A percentile compares a stretch with the other conserved stretches of the same genome.
phyloP scores from a whole-genome alignment of 2,888 invertebrate genomes.

The Cephus rjabovi region DNA sequence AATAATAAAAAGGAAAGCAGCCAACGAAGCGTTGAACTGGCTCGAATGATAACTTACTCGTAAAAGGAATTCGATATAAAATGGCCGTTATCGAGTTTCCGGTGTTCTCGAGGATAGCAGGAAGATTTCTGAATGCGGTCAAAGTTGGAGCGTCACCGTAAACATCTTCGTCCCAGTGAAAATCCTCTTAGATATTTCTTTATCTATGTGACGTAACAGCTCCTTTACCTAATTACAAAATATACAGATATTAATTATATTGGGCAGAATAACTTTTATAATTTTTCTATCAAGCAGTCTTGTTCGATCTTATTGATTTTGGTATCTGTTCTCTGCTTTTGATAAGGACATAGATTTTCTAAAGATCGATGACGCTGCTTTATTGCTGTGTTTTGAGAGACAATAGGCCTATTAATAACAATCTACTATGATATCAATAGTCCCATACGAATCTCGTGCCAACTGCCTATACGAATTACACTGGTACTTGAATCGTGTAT shows the following conservation, averaged over 20 bases:
- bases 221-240: background rate
- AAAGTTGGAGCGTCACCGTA: background rate
- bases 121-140: background rate
- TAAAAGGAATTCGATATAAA: conserved; percentile 31
- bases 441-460: background rate
- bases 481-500: background rate
- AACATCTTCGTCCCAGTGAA: background rate
- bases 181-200: background rate
- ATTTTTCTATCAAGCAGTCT: background rate
- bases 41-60: conserved; percentile 39
- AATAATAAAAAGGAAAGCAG: background rate
- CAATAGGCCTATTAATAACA: background rate
- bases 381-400: background rate
- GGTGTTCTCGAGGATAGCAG: background rate
- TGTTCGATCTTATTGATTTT: background rate
- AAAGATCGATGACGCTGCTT: background rate
- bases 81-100: background rate
- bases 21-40: conserved; percentile 36
- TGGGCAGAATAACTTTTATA: background rate
- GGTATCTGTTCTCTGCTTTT: background rate
- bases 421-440: background rate
- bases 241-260: background rate
- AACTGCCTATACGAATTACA: background rate
- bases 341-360: background rate
- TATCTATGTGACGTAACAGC: background rate